Conservation (phyloP, 2,888 invertebrate genomes). For the Chelonus formosanus region DNA sequence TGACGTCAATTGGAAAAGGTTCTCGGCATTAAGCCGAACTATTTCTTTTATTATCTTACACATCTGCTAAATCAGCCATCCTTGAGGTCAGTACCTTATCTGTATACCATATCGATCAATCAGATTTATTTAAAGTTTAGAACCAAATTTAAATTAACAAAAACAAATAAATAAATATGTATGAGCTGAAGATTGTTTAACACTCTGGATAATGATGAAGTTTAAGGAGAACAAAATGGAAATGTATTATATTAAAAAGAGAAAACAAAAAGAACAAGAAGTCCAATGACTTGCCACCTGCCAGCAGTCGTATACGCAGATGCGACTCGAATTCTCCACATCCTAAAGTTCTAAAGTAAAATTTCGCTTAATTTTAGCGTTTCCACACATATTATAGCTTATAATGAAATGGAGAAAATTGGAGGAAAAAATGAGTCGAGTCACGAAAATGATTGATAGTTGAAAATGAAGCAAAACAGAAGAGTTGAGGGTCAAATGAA, state of each 20-base stretch:
- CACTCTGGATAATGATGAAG: no score
- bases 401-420: no score
- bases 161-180: no score
- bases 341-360: background rate
- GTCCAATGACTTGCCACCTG: constrained; percentile 55
- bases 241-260: constrained; percentile 1
- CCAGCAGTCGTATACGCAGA: constrained; percentile 55
- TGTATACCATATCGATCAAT: no score
- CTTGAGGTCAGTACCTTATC: background rate
- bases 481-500: background rate
- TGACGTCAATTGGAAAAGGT: constrained; percentile 66
- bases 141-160: no score
- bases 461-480: background rate
- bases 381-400: background rate
- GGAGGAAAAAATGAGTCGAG: no score
- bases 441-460: no score
- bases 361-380: background rate
- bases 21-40: constrained; percentile 45
- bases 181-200: no score
- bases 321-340: constrained; percentile 45
- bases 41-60: constrained; percentile 20
- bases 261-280: constrained; percentile 26
- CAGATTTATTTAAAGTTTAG: no score
- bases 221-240: no score
- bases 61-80: constrained; percentile 13